Conservation (phyloP, 2,113 vertebrate species). For the Myrmecophaga tridactyla region DNA sequence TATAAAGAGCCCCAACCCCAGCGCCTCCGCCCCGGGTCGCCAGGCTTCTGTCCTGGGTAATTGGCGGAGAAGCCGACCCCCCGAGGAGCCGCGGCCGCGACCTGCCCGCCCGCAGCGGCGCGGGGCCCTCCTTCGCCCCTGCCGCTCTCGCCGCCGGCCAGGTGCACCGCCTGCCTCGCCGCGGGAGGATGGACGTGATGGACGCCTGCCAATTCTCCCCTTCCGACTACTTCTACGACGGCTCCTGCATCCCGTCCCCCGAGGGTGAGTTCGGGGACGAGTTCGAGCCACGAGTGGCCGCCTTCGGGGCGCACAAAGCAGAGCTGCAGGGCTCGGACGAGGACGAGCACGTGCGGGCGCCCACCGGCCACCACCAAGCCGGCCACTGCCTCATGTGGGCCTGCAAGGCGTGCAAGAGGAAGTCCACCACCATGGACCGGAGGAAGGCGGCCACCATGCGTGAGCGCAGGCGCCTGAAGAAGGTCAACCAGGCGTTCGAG, state of each 20-base stretch:
- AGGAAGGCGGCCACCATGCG: conserved; percentile 97
- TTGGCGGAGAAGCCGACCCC: conserved; percentile 73
- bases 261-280: conserved; percentile 86
- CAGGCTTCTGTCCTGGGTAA: conserved; percentile 80
- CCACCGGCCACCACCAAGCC: conserved; percentile 92
- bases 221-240: conserved; percentile 92
- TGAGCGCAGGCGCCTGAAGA: conserved; percentile 95
- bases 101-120: not conserved
- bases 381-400: conserved; percentile 98
- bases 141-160: not conserved
- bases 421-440: conserved; percentile 93
- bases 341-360: conserved; percentile 93
- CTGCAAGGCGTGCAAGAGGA: conserved; percentile 98
- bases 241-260: conserved; percentile 90
- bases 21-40: conserved; percentile 82
- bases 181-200: conserved; percentile 87
- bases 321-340: conserved; percentile 88
- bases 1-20: conserved; percentile 87
- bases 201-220: conserved; percentile 89
- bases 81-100: conserved; percentile 8
- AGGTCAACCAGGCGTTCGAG: conserved; percentile 98
- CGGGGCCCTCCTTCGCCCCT: not conserved
- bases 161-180: not conserved
- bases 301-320: conserved; percentile 70
- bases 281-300: conserved; percentile 81